Evolutionary conservation across 2,113 vertebrate genomes (phyloP).

Genomic region (Oreotrochilus melanogaster): DNA sequence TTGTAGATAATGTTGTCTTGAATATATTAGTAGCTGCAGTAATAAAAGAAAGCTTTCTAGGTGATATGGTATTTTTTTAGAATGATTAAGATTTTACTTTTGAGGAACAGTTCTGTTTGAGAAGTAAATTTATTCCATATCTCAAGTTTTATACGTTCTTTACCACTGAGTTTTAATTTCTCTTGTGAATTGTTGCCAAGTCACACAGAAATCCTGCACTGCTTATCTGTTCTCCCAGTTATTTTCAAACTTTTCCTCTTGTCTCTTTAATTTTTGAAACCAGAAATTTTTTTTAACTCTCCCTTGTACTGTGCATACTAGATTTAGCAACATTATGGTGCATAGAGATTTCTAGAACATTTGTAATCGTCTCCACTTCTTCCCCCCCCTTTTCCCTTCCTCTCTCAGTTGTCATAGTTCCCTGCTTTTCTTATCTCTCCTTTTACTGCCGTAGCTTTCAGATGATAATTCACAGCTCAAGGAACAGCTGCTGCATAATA

Average conservation of each 20-base stretch:
- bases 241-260: background rate
- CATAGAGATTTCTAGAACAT: slow-evolving; percentile 14
- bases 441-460: slow-evolving; percentile 31
- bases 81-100: background rate
- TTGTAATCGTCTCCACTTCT: background rate
- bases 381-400: background rate
- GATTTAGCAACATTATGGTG: background rate
- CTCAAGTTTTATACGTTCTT: background rate
- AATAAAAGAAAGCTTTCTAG: background rate
- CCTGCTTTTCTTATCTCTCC: slow-evolving; percentile 56
- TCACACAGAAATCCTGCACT: background rate
- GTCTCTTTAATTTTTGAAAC: background rate
- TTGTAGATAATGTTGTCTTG: background rate
- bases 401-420: slow-evolving; percentile 53
- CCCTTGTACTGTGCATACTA: background rate
- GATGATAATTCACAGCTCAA: background rate
- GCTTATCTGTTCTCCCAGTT: background rate
- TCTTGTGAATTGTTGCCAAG: background rate
- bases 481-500: slow-evolving; percentile 42
- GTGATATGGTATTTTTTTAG: background rate
- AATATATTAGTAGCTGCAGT: background rate
- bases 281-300: background rate
- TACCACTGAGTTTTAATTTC: background rate
- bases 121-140: background rate
- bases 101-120: background rate